Evolutionary conservation across 2,888 invertebrate species (phyloP), one percentile per base, ranked within the genome.

Genomic region (Syrphus vitripennis): DNA sequence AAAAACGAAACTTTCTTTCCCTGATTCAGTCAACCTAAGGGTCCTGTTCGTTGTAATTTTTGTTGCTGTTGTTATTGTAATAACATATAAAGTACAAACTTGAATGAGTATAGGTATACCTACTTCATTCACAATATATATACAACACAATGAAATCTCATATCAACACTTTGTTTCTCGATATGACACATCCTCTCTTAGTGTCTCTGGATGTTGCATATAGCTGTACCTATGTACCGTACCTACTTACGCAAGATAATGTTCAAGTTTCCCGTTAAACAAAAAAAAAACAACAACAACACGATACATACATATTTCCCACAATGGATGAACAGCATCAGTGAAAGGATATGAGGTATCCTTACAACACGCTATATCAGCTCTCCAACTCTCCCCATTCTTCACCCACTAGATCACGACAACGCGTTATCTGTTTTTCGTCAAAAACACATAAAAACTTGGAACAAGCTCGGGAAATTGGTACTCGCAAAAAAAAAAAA

Each of bases 381-480:
- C 24, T n/a, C n/a, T n/a, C n/a, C n/a, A n/a, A n/a, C 24, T 3
- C 40, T 45, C 55, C 57, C 16, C 63, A 16, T 29, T 5, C n/a
- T 29, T n/a, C n/a, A 3, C 14, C 6, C 6, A 29, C 29, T 3
- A 3, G 1, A 1, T 19, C 24, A 26, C 24, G 50, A 12, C 45
- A 65, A 29, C 26, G 16, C 19, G 50, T 50, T 75, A n/a, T 74
- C 21, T 48, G 48, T 74, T 79, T 71, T 65, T 80, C 80, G 69
- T 83, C 80, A 83, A 75, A 83, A 75, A 70, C 19, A 65, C 63
- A 83, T 79, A 83, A 83, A 34, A 83, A 83, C 83, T 83, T 67
- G 67, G 67, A 67, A 83, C 83, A 83, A 83, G 75, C 80, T 83
- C 83, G 42, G 83, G 80, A 83, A 83, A 83, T 80, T 83, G 74